phyloP scores from a whole-genome alignment of 2,888 invertebrate species.

The Petrophora chlorosata region DNA sequence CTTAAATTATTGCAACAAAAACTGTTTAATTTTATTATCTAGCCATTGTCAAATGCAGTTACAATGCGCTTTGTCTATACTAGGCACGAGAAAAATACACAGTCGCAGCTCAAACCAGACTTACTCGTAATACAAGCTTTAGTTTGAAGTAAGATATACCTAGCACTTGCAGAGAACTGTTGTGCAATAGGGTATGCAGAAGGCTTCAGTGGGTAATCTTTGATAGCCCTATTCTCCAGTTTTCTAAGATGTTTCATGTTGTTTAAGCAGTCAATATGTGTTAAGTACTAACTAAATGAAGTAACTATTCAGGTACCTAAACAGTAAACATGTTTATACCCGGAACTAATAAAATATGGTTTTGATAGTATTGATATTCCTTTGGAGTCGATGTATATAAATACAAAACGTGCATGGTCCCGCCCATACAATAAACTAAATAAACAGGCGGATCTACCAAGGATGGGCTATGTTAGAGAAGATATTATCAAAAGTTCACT shows the following conservation, averaged over 20 bases:
- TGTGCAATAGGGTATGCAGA: too few species aligned
- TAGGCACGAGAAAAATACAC: slow-evolving; percentile 10
- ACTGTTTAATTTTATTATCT: slow-evolving; percentile 64
- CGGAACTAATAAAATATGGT: slow-evolving; percentile 9
- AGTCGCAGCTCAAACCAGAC: neutral
- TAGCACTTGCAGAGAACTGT: too few species aligned
- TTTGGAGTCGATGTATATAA: slow-evolving; percentile 41
- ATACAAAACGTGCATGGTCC: slow-evolving; percentile 41
- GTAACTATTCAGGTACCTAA: too few species aligned
- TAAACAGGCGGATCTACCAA: slow-evolving; percentile 35
- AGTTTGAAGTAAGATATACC: too few species aligned
- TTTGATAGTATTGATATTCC: too few species aligned
- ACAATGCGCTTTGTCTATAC: slow-evolving; percentile 64
- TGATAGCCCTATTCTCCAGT: too few species aligned
- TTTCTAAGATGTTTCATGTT: too few species aligned
- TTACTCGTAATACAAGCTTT: too few species aligned
- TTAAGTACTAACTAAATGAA: too few species aligned
- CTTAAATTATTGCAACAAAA: slow-evolving; percentile 45
- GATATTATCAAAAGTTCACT: slow-evolving; percentile 19
- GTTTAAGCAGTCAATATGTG: too few species aligned
- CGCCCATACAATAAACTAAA: slow-evolving; percentile 46
- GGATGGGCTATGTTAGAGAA: slow-evolving; percentile 11
- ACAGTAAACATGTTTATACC: neutral
- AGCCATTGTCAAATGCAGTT: slow-evolving; percentile 57
- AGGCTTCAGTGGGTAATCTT: too few species aligned